Conservation (phyloP, 2,888 invertebrate genomes). For the Diadegma fenestrale region DNA sequence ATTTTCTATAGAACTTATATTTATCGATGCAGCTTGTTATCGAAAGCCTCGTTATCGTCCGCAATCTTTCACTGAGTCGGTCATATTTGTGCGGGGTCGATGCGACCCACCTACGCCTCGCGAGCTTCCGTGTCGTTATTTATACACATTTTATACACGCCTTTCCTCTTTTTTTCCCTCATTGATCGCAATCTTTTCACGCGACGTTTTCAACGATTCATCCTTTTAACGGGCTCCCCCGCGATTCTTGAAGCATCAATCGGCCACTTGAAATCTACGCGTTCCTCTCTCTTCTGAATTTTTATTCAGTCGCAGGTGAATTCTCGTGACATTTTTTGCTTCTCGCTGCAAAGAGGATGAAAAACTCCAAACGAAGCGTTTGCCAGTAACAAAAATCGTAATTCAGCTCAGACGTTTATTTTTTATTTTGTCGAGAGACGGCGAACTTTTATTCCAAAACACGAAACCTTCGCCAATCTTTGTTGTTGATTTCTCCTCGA, state of each 20-base stretch:
- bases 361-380: neutral
- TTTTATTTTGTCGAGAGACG: neutral
- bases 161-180: constrained; percentile 7
- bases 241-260: neutral
- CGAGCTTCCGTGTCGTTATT: constrained; percentile 17
- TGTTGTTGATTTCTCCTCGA: neutral
- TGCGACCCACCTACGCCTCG: constrained; percentile 12
- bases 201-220: constrained; percentile 26
- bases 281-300: constrained; percentile 6
- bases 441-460: too few relatives aligned
- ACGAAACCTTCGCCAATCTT: neutral
- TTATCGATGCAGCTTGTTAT: neutral
- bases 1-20: neutral
- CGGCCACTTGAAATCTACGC: neutral
- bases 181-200: constrained; percentile 35
- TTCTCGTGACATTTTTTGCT: neutral
- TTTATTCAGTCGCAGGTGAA: constrained; percentile 1
- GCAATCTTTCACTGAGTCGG: neutral
- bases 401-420: neutral
- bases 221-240: neutral
- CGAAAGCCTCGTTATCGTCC: constrained; percentile 7
- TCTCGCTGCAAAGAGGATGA: neutral
- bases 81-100: neutral
- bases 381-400: neutral
- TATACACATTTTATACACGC: constrained; percentile 17